Evolutionary conservation across 2,797 vertebrate genomes (phyloP).

Genomic region (Myotis pilosus): DNA sequence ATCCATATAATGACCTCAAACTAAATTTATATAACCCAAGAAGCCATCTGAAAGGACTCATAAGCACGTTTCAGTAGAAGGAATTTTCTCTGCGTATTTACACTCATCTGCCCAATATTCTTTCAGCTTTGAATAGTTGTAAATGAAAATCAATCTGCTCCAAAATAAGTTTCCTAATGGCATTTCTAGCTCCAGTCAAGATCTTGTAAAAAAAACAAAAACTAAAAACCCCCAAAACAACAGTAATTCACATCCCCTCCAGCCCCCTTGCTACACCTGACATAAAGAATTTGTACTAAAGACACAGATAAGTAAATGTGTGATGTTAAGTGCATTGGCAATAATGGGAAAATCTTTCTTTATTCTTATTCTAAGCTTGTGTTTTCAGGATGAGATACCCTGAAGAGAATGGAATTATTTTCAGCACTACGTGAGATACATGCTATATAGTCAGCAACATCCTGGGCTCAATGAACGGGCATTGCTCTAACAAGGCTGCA

Average conservation of each 20-base stretch:
- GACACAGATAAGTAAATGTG: slow-evolving; percentile 32
- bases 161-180: slow-evolving; percentile 54
- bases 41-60: slow-evolving; percentile 75
- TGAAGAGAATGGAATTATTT: neutral
- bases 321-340: neutral
- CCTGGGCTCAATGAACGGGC: neutral
- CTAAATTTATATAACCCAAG: slow-evolving; percentile 81
- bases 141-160: slow-evolving; percentile 44
- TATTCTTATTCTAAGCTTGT: neutral
- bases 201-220: slow-evolving; percentile 30
- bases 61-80: slow-evolving; percentile 59
- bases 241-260: neutral
- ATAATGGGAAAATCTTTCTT: neutral
- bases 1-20: slow-evolving; percentile 84
- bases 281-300: neutral
- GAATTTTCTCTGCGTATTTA: slow-evolving; percentile 38
- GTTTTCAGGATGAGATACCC: slow-evolving; percentile 18
- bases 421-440: neutral
- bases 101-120: neutral
- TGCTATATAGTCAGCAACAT: neutral
- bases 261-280: neutral
- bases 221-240: neutral
- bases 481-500: neutral
- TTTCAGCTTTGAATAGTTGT: slow-evolving; percentile 48
- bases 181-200: neutral